A percentile compares a stretch with the other conserved stretches of the same genome.
Conservation (phyloP, 2,888 invertebrate genomes). For the Cistogaster globosa region DNA sequence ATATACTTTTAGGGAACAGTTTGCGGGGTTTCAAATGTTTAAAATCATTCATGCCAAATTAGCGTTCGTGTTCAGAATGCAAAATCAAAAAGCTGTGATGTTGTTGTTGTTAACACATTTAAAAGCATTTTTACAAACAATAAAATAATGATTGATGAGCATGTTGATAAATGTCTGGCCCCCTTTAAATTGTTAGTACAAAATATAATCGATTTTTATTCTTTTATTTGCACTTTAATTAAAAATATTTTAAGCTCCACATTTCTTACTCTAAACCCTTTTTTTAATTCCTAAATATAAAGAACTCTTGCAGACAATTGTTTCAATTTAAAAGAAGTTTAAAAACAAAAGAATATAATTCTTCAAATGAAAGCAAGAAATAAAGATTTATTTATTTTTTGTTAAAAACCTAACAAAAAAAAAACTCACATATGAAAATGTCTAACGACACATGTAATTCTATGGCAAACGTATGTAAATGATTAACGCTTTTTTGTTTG, state of each 20-base stretch:
- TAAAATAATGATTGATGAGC: no score
- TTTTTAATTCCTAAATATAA: not conserved
- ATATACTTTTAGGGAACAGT: no score
- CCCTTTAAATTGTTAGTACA: no score
- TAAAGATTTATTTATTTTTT: constrained; percentile 45
- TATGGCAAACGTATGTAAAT: constrained; percentile 54
- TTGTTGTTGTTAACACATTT: no score
- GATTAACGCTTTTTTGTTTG: constrained; percentile 59
- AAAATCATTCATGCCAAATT: no score
- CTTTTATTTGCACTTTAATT: constrained; percentile 10
- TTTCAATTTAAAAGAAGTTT: constrained; percentile 29
- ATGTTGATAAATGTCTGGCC: no score
- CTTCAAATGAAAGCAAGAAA: not conserved
- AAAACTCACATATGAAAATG: constrained; percentile 36
- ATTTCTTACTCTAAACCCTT: constrained; percentile 2
- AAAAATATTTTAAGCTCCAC: constrained; percentile 4
- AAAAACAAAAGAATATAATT: constrained; percentile 50
- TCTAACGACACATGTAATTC: constrained; percentile 51
- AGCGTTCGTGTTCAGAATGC: no score
- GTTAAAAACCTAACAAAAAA: constrained; percentile 28
- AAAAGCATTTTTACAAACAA: no score
- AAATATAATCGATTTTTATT: not conserved
- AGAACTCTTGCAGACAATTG: constrained; percentile 30
- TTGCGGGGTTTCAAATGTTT: no score
- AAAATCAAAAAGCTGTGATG: no score